Conservation (phyloP, 2,113 vertebrate species). For the Burhinus oedicnemus region DNA sequence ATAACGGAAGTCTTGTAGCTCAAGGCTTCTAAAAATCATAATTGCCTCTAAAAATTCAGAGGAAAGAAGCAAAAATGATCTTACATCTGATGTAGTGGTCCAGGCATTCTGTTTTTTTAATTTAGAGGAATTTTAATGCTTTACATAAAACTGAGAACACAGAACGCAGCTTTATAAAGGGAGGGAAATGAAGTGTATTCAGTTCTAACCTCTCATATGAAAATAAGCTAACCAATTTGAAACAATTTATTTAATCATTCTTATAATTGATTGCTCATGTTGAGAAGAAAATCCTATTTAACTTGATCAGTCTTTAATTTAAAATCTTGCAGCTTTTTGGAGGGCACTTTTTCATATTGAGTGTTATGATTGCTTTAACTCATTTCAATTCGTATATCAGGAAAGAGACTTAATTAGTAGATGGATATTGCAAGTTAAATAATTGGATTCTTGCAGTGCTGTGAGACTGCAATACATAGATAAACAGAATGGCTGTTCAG, state of each 20-base stretch:
- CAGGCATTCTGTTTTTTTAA: background rate
- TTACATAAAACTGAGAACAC: background rate
- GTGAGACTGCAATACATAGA: background rate
- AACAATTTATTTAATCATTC: background rate
- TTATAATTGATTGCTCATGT: background rate
- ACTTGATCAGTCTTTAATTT: background rate
- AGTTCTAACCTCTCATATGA: background rate
- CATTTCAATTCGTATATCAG: background rate
- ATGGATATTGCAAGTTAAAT: background rate
- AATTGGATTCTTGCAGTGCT: background rate
- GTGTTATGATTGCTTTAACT: background rate
- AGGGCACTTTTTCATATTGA: background rate
- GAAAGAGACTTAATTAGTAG: background rate
- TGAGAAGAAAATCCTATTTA: background rate
- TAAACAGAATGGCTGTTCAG: background rate
- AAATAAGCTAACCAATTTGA: background rate
- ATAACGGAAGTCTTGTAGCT: accelerated
- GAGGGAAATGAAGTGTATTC: background rate
- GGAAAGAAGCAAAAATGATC: background rate
- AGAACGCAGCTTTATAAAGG: background rate
- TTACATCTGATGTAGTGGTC: background rate
- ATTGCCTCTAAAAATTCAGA: background rate
- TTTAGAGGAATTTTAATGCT: background rate
- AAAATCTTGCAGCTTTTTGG: background rate
- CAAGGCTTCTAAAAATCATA: background rate